phyloP scores from a whole-genome alignment of 2,797 vertebrate species.

The Girardinus metallicus region DNA sequence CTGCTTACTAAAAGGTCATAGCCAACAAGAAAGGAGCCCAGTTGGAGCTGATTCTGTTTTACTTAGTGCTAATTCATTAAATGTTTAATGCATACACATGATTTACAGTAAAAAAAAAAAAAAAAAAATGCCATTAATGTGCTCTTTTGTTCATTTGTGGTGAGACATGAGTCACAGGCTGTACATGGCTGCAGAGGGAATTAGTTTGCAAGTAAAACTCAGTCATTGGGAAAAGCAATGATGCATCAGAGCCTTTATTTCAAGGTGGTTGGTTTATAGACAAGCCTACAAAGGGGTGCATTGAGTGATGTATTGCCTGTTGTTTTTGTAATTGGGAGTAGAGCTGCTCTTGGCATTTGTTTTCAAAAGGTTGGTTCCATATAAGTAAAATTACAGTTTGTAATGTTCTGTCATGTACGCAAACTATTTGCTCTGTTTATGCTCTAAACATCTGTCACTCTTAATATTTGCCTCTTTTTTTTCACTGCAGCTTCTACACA shows the following conservation, averaged over 20 bases:
- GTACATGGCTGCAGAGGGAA: conserved; percentile 26
- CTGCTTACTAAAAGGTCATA: conserved; percentile 22
- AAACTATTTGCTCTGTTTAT: conserved; percentile 49
- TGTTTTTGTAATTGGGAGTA: conserved; percentile 57
- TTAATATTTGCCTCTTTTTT: conserved; percentile 17
- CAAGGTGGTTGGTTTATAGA: conserved; percentile 61
- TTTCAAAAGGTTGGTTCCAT: conserved; percentile 54
- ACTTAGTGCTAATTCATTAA: conserved; percentile 41
- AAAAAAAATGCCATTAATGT: conserved; percentile 39
- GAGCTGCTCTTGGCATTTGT: conserved; percentile 41
- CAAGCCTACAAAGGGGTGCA: conserved; percentile 64
- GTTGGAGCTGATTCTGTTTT: conserved; percentile 37
- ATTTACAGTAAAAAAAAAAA: conserved; percentile 43
- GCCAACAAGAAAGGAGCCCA: conserved; percentile 41
- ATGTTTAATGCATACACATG: conserved; percentile 22
- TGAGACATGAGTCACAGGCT: conserved; percentile 66
- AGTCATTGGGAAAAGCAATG: conserved; percentile 53
- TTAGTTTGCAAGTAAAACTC: conserved; percentile 39
- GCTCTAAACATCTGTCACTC: conserved; percentile 37
- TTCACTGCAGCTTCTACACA: neutral
- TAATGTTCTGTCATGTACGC: conserved; percentile 55
- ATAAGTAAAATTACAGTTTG: conserved; percentile 43
- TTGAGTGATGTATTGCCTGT: conserved; percentile 62
- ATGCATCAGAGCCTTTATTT: conserved; percentile 59
- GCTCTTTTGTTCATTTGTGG: conserved; percentile 30